Evolutionary conservation across 92 coral and sea anemone species (phyloP).

Genomic region (Isaurus tuberculatus): DNA sequence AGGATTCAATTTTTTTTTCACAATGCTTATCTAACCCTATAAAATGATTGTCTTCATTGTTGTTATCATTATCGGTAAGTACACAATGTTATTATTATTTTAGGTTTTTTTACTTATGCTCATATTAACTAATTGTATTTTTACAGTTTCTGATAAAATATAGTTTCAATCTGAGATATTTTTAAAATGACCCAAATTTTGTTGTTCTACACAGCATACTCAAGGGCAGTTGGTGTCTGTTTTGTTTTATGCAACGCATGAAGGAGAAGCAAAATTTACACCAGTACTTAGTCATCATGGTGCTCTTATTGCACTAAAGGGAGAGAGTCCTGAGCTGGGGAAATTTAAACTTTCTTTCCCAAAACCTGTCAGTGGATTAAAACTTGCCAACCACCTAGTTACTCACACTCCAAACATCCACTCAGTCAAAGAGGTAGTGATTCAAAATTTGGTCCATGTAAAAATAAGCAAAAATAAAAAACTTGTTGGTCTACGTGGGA

Average conservation of each 20-base stretch:
- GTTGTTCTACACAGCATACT: constrained; percentile 54
- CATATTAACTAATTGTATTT: no score
- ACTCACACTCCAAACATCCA: constrained; percentile 92
- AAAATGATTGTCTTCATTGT: no score
- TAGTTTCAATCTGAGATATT: no score
- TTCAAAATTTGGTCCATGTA: constrained; percentile 75
- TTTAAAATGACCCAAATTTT: no score
- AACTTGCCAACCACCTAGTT: constrained; percentile 74
- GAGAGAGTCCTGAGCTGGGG: constrained; percentile 91
- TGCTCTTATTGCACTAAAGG: constrained; percentile 72
- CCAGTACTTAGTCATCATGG: constrained; percentile 67
- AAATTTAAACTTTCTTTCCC: constrained; percentile 76
- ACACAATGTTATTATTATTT: no score
- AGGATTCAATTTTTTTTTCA: no score
- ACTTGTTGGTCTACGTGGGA: constrained; percentile 82
- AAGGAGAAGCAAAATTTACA: constrained; percentile 67
- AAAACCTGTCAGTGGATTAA: constrained; percentile 62
- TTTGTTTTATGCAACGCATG: constrained; percentile 91
- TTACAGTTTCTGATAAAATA: no score
- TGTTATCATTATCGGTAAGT: no score
- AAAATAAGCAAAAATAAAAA: constrained; percentile 70
- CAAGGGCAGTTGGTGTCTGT: constrained; percentile 85
- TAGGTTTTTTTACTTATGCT: no score
- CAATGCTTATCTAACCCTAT: no score
- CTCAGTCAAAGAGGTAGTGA: constrained; percentile 84